Conservation (phyloP, 1,140 invertebrate genomes). For the Musca vetustissima region DNA sequence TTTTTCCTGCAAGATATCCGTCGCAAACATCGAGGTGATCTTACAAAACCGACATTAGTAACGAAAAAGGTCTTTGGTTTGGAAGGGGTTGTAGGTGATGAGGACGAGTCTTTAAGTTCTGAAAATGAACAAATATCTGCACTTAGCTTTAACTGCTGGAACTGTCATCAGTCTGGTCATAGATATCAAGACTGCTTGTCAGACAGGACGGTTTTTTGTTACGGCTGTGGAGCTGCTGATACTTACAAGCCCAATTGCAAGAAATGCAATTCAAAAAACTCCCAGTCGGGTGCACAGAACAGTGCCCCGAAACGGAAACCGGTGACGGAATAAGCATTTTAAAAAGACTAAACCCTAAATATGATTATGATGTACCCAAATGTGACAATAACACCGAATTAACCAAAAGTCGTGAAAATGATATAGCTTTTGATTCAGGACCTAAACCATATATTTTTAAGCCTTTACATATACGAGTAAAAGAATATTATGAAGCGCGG, state of each 20-base stretch:
- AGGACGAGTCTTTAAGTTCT: neutral
- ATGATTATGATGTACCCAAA: too few relatives aligned
- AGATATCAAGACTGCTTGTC: conserved; percentile 21
- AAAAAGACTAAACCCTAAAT: too few relatives aligned
- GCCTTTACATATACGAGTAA: too few relatives aligned
- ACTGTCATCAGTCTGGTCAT: conserved; percentile 21
- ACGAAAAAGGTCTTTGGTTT: neutral
- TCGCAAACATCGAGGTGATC: neutral
- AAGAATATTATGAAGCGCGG: too few relatives aligned
- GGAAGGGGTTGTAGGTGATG: neutral
- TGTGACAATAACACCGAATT: too few relatives aligned
- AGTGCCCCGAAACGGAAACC: neutral
- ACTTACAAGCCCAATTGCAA: neutral
- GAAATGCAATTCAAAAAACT: neutral
- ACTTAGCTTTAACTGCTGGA: neutral
- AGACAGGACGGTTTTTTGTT: neutral
- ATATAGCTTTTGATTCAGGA: too few relatives aligned
- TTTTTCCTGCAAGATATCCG: neutral
- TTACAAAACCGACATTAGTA: neutral
- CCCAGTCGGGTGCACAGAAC: neutral
- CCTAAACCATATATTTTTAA: too few relatives aligned
- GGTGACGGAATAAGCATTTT: too few relatives aligned
- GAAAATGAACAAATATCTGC: neutral
- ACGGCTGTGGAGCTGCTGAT: neutral
- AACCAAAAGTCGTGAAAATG: too few relatives aligned